Evolutionary conservation across 2,113 vertebrate species (phyloP).

Genomic region (Grammomys dolichurus): DNA sequence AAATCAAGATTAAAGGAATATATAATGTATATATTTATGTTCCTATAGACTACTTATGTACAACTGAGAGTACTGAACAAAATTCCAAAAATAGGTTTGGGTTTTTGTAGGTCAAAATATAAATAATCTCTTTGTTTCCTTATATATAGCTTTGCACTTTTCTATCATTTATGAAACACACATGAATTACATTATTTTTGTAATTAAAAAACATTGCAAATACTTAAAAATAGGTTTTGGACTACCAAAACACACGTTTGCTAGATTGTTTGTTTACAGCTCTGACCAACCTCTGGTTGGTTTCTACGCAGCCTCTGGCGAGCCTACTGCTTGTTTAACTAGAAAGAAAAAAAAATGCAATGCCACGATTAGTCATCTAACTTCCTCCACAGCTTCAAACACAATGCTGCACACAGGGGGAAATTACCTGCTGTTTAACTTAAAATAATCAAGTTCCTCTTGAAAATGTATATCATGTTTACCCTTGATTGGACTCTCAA

Average conservation of each 20-base stretch:
- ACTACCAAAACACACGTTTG: slow-evolving; percentile 9
- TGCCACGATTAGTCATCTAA: background rate
- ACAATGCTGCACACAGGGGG: background rate
- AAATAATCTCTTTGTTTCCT: background rate
- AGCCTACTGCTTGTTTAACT: slow-evolving; percentile 31
- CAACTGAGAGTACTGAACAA: background rate
- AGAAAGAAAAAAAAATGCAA: slow-evolving; percentile 37
- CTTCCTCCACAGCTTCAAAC: slow-evolving; percentile 7
- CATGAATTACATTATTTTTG: slow-evolving; percentile 8
- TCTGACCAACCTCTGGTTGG: background rate
- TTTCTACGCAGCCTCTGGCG: background rate
- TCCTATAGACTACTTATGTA: background rate
- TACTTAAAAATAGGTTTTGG: slow-evolving; percentile 39
- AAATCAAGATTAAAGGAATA: slow-evolving; percentile 25
- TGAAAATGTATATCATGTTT: background rate
- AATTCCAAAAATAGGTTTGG: background rate
- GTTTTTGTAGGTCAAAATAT: background rate
- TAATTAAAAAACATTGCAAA: slow-evolving; percentile 22
- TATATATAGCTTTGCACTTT: slow-evolving; percentile 15
- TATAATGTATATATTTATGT: background rate
- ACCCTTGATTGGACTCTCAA: slow-evolving; percentile 21
- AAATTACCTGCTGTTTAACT: slow-evolving; percentile 21
- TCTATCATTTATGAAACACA: slow-evolving; percentile 14
- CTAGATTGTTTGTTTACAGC: slow-evolving; percentile 36
- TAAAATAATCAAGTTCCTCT: background rate